These are phyloP conservation scores for Drosophila kepulauana DNA, from an alignment of 1,140 invertebrate species.

Conservation along the genomic window DNA sequence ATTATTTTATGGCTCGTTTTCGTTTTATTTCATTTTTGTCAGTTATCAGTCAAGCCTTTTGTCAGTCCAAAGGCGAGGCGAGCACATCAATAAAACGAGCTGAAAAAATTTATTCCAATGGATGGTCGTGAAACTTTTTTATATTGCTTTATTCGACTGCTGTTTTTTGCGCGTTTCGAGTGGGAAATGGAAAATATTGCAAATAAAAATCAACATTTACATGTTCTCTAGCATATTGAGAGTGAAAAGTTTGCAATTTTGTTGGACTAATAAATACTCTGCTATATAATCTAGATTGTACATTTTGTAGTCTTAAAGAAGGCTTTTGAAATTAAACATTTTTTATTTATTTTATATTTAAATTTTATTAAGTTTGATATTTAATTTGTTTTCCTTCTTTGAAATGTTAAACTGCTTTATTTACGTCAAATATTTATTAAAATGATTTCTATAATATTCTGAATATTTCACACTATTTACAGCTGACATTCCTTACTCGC, in stretches of 20 bases:
- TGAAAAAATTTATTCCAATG: slow-evolving; percentile 61
- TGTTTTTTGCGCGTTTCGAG: slow-evolving; percentile 39
- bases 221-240: slow-evolving; percentile 55
- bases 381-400: too few relatives aligned
- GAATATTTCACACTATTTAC: too few relatives aligned
- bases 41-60: slow-evolving; percentile 75
- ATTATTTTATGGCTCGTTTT: slow-evolving; percentile 51
- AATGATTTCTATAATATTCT: too few relatives aligned
- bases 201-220: slow-evolving; percentile 52
- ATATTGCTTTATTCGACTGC: slow-evolving; percentile 22
- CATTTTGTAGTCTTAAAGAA: too few relatives aligned
- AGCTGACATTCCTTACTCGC: too few relatives aligned
- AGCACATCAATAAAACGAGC: slow-evolving; percentile 63
- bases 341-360: too few relatives aligned
- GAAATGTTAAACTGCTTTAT: too few relatives aligned
- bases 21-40: slow-evolving; percentile 58
- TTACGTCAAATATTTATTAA: too few relatives aligned
- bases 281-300: too few relatives aligned
- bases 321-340: not conserved
- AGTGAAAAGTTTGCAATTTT: not conserved
- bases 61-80: slow-evolving; percentile 53
- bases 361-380: too few relatives aligned
- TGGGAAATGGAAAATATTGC: slow-evolving; percentile 2
- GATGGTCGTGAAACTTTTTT: slow-evolving; percentile 34
- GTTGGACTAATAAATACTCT: not conserved